phyloP scores from a whole-genome alignment of 2,113 vertebrate species.

The Platichthys stellatus region DNA sequence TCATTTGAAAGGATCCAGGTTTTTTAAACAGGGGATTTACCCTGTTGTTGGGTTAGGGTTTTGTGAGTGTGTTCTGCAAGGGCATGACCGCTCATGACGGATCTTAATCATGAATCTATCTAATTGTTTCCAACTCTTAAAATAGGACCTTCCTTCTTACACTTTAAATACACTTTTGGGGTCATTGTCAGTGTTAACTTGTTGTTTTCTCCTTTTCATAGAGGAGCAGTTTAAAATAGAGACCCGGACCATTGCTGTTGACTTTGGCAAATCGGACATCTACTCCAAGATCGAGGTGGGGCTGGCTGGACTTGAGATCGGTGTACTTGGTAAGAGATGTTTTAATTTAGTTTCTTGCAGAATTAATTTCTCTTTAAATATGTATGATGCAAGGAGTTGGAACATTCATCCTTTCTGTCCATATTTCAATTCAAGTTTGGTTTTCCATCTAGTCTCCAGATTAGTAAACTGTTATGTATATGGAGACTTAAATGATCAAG shows the following conservation, averaged over 20 bases:
- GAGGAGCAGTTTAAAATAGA: conserved; percentile 89
- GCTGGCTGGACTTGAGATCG: conserved; percentile 89
- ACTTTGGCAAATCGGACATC: conserved; percentile 87
- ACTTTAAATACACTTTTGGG: neutral
- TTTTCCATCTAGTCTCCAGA: neutral
- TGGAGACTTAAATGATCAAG: too few relatives aligned
- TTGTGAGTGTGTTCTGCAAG: neutral
- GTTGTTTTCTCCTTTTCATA: conserved; percentile 55
- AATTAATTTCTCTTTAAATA: neutral
- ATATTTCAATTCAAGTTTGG: neutral
- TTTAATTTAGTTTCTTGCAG: neutral
- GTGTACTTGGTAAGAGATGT: conserved; percentile 88
- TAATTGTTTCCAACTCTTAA: neutral
- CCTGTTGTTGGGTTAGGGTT: neutral
- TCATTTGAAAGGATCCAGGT: conserved; percentile 15
- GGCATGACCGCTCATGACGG: neutral
- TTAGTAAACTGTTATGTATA: neutral
- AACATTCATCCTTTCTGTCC: neutral
- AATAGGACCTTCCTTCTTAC: neutral
- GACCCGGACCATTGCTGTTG: conserved; percentile 90
- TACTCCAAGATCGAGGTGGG: conserved; percentile 86
- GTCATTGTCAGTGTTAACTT: neutral
- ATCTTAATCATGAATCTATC: neutral
- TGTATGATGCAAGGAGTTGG: neutral
- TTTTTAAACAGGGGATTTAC: conserved; percentile 3